Base-by-base conservation (phyloP, 30 jellyfish, hydroid and myxozoan genomes). In the Phacellophora camtschatica region DNA sequence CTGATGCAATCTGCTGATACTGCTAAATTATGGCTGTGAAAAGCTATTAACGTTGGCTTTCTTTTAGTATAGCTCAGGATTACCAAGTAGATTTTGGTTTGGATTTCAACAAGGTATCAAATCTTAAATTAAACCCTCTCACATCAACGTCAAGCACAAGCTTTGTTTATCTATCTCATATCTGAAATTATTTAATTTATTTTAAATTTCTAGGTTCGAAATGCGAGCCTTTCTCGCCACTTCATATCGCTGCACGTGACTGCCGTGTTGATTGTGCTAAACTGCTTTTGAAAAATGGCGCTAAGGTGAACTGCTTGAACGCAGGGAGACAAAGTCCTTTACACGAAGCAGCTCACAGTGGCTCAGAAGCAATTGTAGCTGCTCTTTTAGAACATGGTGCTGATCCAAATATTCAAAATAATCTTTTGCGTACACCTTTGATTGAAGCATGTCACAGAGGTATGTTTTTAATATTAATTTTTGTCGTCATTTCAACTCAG, bases 281-380 rank as follows among this genome's bases (percentile, higher is more conserved):
- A 20, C 46, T 77, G 12, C 71, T 87, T 29, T 74, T 87, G 19
- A 54, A 77, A 27, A 22, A 66, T 30, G 89, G 89, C n/a, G 88
- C 71, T 12, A 42, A 20, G 2, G 95, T 79, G 32, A 69, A 87
- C 49, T 85, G 59, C 20, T 41, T 62, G 18, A 87, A 87, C 73
- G 54, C 58, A 27, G 95, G 90, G 28, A 25, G 46, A 16, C 88
- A 85, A 78, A 87, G 95, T 5, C 92, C 96, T 22, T 41, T 87
- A 23, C 96, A 87, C 31, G 96, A 87, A 43, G 96, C 96, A 76
- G 91, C 96, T 39, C 83, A 48, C 53, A 77, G 77, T 23, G 96
- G 96, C 4, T 66, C 95, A 12, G 46, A 50, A 25, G 67, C 55
- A 20, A 79, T 83, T 27, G 72, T 93, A 35, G 73, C 46, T 5